phyloP scores from a whole-genome alignment of 2,888 invertebrate species.

The Pilophorus perplexus region DNA sequence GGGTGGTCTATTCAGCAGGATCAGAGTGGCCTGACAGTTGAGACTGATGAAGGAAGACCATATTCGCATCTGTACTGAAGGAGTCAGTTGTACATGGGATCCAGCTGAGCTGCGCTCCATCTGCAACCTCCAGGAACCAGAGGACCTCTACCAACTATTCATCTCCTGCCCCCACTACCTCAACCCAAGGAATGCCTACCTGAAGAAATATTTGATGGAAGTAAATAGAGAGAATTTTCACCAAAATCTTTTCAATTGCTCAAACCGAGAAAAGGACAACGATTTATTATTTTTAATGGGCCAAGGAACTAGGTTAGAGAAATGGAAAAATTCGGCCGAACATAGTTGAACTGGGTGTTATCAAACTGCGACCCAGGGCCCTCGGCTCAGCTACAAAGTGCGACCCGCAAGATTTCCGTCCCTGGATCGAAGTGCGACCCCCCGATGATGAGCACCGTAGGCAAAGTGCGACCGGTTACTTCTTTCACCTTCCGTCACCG shows the following conservation, averaged over 20 bases:
- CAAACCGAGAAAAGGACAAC: not conserved
- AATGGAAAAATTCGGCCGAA: too few species aligned
- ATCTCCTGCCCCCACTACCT: not conserved
- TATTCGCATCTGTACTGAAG: not conserved
- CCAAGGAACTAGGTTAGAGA: too few species aligned
- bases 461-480: too few species aligned
- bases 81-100: not conserved
- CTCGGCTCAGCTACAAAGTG: too few species aligned
- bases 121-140: not conserved
- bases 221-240: not conserved
- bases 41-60: not conserved
- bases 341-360: too few species aligned
- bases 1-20: not conserved
- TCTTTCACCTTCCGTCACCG: too few species aligned
- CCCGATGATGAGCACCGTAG: too few species aligned
- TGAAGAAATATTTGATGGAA: not conserved
- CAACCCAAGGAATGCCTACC: not conserved
- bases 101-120: not conserved
- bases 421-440: too few species aligned
- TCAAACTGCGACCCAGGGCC: too few species aligned
- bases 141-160: not conserved
- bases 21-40: not conserved
- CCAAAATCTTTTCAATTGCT: not conserved
- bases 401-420: too few species aligned
- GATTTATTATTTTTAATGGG: not conserved